Conservation (phyloP, 1,140 invertebrate species). For the Caenorhabditis latens region DNA sequence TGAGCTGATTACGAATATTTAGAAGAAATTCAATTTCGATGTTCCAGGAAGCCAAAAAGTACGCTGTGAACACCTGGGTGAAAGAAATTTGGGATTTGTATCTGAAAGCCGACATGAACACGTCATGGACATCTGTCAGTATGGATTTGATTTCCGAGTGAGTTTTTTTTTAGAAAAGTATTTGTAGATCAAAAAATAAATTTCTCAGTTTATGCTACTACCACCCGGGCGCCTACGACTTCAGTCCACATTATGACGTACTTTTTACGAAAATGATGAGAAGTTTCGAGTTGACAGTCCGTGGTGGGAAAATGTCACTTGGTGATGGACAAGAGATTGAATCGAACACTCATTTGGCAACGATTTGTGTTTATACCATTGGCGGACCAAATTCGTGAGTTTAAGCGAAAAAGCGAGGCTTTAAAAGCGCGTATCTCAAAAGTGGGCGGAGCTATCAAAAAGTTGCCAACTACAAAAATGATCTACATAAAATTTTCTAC, state of each 20-base stretch:
- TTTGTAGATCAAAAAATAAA: not conserved
- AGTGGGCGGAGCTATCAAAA: too few species aligned
- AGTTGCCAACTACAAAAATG: too few species aligned
- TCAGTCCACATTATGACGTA: slow-evolving; percentile 16
- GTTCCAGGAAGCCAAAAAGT: slow-evolving; percentile 16
- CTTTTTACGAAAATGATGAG: slow-evolving; percentile 34
- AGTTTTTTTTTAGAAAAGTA: not conserved
- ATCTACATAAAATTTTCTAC: too few species aligned
- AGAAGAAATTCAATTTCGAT: too few species aligned
- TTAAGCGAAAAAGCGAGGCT: too few species aligned
- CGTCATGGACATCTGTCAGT: not conserved
- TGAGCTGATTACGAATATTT: too few species aligned
- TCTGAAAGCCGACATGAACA: slow-evolving; percentile 22
- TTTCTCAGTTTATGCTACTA: not conserved
- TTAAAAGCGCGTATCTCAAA: too few species aligned
- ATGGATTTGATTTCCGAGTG: slow-evolving; percentile 1
- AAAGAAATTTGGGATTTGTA: slow-evolving; percentile 22
- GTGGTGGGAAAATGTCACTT: slow-evolving; percentile 15
- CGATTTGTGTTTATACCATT: slow-evolving; percentile 19
- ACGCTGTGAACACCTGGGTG: not conserved
- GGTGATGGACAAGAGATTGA: slow-evolving; percentile 17
- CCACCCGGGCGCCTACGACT: not conserved
- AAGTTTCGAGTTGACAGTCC: slow-evolving; percentile 29
- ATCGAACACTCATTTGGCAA: not conserved
- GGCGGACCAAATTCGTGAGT: slow-evolving; percentile 21